Evolutionary conservation across 2,888 invertebrate species (phyloP).

Genomic region (Oligia latruncula): DNA sequence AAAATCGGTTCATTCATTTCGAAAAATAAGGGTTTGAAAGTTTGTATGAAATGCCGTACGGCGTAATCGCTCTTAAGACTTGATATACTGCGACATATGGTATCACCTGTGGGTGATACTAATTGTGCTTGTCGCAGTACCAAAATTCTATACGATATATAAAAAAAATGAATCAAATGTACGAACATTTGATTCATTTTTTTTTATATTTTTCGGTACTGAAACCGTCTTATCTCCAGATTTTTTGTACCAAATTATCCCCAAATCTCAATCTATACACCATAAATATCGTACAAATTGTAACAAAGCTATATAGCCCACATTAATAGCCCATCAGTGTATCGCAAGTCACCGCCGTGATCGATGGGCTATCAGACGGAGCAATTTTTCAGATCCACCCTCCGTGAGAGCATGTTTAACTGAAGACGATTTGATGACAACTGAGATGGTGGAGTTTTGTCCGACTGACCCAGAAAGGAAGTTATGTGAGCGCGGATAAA

Average conservation of each 20-base stretch:
- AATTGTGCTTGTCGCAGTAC: too few species aligned
- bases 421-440: constrained; percentile 58
- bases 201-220: neutral
- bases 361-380: constrained; percentile 50
- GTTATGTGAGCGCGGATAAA: neutral
- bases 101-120: too few species aligned
- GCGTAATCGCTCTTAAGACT: too few species aligned
- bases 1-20: too few species aligned
- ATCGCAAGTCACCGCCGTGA: constrained; percentile 61
- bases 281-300: constrained; percentile 50
- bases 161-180: too few species aligned
- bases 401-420: constrained; percentile 26
- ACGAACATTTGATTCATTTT: too few species aligned
- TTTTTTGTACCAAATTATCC: neutral
- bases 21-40: too few species aligned
- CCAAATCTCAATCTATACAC: constrained; percentile 17
- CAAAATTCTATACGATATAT: too few species aligned
- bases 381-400: constrained; percentile 61
- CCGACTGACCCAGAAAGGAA: neutral
- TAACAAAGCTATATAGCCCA: constrained; percentile 45
- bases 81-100: too few species aligned
- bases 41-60: too few species aligned
- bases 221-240: neutral
- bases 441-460: constrained; percentile 16
- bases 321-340: constrained; percentile 62